These are phyloP conservation scores for Hippocampus mohnikei DNA, from an alignment of 2,113 vertebrate species.

Conservation along the genomic window DNA sequence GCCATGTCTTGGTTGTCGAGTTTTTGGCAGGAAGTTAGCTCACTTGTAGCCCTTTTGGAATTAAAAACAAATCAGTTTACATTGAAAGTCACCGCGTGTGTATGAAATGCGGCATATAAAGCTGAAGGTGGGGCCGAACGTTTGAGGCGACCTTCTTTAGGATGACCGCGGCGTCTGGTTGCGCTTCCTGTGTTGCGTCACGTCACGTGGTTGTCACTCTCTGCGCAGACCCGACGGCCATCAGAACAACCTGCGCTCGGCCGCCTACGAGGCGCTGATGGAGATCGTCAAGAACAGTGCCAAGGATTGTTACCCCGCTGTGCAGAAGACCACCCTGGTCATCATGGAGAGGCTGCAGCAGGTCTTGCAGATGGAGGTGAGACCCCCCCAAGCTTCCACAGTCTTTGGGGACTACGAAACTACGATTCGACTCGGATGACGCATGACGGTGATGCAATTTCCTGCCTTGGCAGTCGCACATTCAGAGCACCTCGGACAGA, in stretches of 20 bases:
- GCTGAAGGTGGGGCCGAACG: too few species aligned
- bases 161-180: too few species aligned
- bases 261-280: constrained; percentile 96
- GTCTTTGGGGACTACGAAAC: too few species aligned
- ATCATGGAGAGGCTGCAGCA: constrained; percentile 98
- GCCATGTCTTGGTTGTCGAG: too few species aligned
- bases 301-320: constrained; percentile 97
- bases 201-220: neutral
- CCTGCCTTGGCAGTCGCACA: constrained; percentile 82
- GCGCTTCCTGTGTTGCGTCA: too few species aligned
- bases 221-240: constrained; percentile 87
- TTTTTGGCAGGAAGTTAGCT: too few species aligned
- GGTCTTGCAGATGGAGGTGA: constrained; percentile 98
- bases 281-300: constrained; percentile 99
- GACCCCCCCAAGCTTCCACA: neutral
- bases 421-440: neutral
- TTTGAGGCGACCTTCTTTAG: neutral
- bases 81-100: too few species aligned
- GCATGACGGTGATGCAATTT: neutral
- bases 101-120: too few species aligned
- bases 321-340: constrained; percentile 96
- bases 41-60: too few species aligned
- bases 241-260: constrained; percentile 96
- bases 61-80: too few species aligned
- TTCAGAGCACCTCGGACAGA: constrained; percentile 96